Base-by-base conservation (phyloP, 2,888 invertebrate genomes). In the Ptycholaimellus sp. region DNA sequence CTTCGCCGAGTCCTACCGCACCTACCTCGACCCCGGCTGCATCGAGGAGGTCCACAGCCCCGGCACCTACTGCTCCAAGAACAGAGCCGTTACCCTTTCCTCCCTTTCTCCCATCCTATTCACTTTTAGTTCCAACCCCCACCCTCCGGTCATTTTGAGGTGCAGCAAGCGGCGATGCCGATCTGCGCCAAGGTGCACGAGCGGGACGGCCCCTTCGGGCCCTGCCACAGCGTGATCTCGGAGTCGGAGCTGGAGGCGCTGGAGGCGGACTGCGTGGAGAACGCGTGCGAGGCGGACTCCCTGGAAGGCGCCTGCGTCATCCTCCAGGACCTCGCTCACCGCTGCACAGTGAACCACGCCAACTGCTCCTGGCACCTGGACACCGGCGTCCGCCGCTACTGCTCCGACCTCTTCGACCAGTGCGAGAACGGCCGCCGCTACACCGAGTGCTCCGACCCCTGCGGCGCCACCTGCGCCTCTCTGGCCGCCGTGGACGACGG, bases 341-440 rank as follows among this genome's bases (percentile, higher is more conserved):
- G 13, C 28, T 40, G 40, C 18, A 21, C 20, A 3, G 32, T 25
- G 13, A 28, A 6, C 3, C 37, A 33, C 3, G 40, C 33, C 17
- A 31, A 37, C 20, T 20, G 19, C 2, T 32, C 32, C 9, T 40
- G 40, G 40, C 2, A 16, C 11, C 3, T 13, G 3, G 39, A 39
- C n/a, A 3, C 19, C 11, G 11, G 3, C 21, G 5, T 38, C 13
- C 9, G 19, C 7, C 3, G 16, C 6, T 11, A 29, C 18, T 37
- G 37, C 37, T 13, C 35, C 36, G 9, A 30, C 16, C 9, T 38
- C 3, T 31, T 38, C 27, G 25, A 18, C 17, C 36, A 65, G 39
- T 83, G 82, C 48, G 67, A 67, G 1, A 70, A 70, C 40, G 76
- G 77, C 23, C 72, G 73, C 46, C 64, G 76, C 2, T 82, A 80